Base-by-base conservation (phyloP, 2,888 invertebrate species). In the Achlya flavicornis region DNA sequence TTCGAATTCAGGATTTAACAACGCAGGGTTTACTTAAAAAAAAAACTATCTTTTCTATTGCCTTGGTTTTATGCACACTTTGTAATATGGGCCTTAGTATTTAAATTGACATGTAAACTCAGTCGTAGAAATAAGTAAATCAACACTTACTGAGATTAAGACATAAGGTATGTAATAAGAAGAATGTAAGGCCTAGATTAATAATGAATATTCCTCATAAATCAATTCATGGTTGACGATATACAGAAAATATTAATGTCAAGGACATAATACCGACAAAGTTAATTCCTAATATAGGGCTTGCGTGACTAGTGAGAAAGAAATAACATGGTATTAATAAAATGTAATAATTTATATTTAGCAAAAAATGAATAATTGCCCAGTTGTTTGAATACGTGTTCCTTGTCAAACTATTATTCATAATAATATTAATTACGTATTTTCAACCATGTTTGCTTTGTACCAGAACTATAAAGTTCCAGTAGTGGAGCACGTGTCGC, bases 281-380 rank as follows among this genome's bases (percentile, higher is more conserved):
- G 64, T 64, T 66, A 72, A 73, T 72, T 71, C 69, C 64, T 77
- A 73, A 76, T 74, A 74, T 64, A 72, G 63, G 62, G 33, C 62
- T 81, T 61, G 83, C 83, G 81, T 83, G 83, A 81, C 81, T 63
- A 46, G 58, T 57, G 64, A 63, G 60, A 62, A 57, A 68, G 65
- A 63, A 63, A 58, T 61, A 64, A 74, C 74, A 67, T 71, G 65
- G 68, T 74, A 69, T 77, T 79, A 71, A 72, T 80, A 73, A 74
- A 71, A 75, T 59, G 63, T 63, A 70, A 64, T 64, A 66, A 65
- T 62, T 65, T 70, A 63, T 65, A 74, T 73, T 72, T 68, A 72
- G 71, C 68, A 77, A 80, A 76, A 72, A 70, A 75, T 72, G 71
- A 74, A 76, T 76, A 76, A 74, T 65, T 59, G 68, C 69, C 63